phyloP scores from a whole-genome alignment of 2,113 vertebrate genomes.

The Oryzias woworae region DNA sequence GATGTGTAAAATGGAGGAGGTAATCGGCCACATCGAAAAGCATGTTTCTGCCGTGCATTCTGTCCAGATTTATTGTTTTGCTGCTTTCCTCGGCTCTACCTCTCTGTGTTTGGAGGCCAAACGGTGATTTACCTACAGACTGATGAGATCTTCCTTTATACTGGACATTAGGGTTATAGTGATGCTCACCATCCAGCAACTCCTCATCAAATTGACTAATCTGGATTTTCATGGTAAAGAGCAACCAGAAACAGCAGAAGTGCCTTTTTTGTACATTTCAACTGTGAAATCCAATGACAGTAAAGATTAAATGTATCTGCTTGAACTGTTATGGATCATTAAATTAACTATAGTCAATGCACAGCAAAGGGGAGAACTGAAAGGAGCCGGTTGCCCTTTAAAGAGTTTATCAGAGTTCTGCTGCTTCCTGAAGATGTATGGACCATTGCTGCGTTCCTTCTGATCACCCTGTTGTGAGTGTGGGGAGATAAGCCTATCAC shows the following conservation, averaged over 20 bases:
- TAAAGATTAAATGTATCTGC: conserved; percentile 8
- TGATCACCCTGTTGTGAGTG: conserved; percentile 29
- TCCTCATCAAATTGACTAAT: conserved; percentile 13
- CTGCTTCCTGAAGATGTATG: conserved; percentile 29
- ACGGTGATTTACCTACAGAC: background rate
- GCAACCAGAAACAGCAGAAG: conserved; percentile 6
- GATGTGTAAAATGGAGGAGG: conserved; percentile 8
- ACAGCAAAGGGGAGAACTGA: conserved; percentile 8
- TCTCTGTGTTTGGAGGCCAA: background rate
- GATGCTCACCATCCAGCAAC: too few relatives aligned
- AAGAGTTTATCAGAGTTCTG: conserved; percentile 8
- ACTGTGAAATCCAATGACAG: conserved; percentile 16
- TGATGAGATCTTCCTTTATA: too few relatives aligned
- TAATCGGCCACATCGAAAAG: background rate
- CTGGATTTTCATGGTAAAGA: conserved; percentile 15
- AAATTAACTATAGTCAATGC: conserved; percentile 10
- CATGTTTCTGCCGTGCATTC: background rate
- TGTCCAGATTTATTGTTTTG: background rate
- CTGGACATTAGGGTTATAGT: too few relatives aligned
- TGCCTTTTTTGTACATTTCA: conserved; percentile 9
- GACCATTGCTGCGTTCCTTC: conserved; percentile 43
- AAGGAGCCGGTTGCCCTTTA: conserved; percentile 7
- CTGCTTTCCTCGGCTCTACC: background rate
- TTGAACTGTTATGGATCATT: conserved; percentile 29
- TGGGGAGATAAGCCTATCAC: conserved; percentile 44